These are phyloP conservation scores for Condylura cristata DNA, from an alignment of 2,113 vertebrate species.

Conservation along the genomic window DNA sequence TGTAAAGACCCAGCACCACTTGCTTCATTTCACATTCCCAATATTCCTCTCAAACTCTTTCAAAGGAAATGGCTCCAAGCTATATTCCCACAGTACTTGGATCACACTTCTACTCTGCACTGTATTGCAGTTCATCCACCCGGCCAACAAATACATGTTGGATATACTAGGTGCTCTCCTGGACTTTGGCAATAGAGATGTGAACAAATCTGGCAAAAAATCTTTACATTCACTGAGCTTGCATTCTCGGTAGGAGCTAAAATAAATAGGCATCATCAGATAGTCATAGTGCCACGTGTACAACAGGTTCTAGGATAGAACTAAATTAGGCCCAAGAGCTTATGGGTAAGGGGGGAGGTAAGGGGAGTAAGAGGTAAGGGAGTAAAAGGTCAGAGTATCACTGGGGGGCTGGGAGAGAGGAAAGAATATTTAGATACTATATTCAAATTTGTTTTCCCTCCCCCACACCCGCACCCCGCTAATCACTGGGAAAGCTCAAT, in stretches of 20 bases:
- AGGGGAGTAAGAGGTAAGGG: rapidly evolving
- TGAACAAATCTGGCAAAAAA: constrained; percentile 1
- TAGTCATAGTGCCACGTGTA: neutral
- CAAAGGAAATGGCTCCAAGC: neutral
- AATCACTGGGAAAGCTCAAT: neutral
- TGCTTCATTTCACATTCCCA: neutral
- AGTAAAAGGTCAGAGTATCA: too few species aligned
- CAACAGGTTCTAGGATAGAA: neutral
- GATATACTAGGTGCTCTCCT: neutral
- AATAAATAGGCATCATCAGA: neutral
- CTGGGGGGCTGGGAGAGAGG: too few species aligned
- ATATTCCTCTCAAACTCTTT: neutral
- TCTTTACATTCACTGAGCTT: neutral
- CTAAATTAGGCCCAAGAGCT: neutral
- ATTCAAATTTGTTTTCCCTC: neutral
- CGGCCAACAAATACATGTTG: neutral
- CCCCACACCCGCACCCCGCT: too few species aligned
- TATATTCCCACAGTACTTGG: neutral
- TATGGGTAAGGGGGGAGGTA: rapidly evolving
- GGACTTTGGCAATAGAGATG: neutral
- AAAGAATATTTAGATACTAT: neutral
- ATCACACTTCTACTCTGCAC: neutral
- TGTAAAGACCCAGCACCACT: neutral
- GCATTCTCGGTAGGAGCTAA: neutral
- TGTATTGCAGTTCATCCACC: neutral